Base-by-base conservation (phyloP, 2,888 invertebrate genomes). In the Tenthredo notha region DNA sequence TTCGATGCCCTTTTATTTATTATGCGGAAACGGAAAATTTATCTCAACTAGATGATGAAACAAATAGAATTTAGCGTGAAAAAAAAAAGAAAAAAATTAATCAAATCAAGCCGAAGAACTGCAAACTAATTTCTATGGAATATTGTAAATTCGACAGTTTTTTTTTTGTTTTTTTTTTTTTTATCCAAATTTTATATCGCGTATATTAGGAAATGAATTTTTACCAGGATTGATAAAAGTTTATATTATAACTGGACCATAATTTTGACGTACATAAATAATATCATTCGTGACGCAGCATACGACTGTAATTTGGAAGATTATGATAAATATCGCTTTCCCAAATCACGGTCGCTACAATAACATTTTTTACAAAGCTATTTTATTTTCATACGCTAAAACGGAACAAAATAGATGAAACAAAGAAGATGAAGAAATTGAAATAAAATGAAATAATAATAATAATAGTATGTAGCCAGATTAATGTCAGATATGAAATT, bases 381-480 rank as follows among this genome's bases (percentile, higher is more conserved):
- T 88, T 88, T 90, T 89, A 89, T 89, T 89, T 89, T 90, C 88
- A 84, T 90, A 90, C 85, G 86, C 61, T 84, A 43, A 33, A 82
- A 85, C 83, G 70, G 72, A 58, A 85, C 84, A 82, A 82, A 84
- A 80, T 78, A 75, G 54, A 72, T 47, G 33, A 74, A 61, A 21
- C 12, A 80, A 40, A 37, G 21, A 61, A 21, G 21, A 21, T 21
- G 3, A 4, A 54, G 12, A 58, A 58, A 54, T 33, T 29, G 18
- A 54, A 77, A 37, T 54, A 33, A 54, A 18, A 33, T 33, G 18
- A 33, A 58, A 43, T 40, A 80, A 37, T 61, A 61, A 37, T 61
- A 61, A 61, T 21, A 61, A 61, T 61, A 77, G 50, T 74, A 54
- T 54, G 47, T 75, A 47, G 25, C 47, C 43, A 33, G 77, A 33